These are phyloP conservation scores for Bicyclus anynana DNA, from an alignment of 1,140 invertebrate species.

Conservation along the genomic window DNA sequence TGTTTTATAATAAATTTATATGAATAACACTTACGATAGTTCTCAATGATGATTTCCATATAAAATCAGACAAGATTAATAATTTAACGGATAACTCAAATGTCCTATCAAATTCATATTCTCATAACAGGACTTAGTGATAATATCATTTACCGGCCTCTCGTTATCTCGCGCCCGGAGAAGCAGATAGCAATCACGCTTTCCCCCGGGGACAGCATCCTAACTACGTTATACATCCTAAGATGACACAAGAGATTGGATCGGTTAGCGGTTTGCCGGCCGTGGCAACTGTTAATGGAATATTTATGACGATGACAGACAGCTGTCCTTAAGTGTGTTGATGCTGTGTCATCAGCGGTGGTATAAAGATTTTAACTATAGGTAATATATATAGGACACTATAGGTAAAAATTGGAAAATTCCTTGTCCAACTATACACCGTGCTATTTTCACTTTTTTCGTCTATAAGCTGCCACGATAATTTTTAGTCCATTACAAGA, in stretches of 20 bases:
- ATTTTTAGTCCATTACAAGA: too few relatives aligned
- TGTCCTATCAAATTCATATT: not conserved
- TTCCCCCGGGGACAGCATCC: constrained; percentile 25
- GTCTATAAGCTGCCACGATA: too few relatives aligned
- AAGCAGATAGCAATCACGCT: constrained; percentile 34
- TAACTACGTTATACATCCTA: constrained; percentile 40
- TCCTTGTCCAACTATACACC: too few relatives aligned
- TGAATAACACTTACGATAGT: too few relatives aligned
- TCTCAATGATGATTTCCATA: too few relatives aligned
- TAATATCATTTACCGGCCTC: constrained; percentile 12
- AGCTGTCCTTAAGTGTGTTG: constrained; percentile 8
- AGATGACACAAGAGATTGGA: constrained; percentile 44
- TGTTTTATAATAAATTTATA: too few relatives aligned
- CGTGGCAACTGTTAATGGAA: constrained; percentile 34
- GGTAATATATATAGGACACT: too few relatives aligned
- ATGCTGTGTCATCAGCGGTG: not conserved
- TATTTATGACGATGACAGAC: constrained; percentile 32
- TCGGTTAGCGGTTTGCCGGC: constrained; percentile 37
- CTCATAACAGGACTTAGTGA: not conserved
- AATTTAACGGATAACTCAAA: too few relatives aligned
- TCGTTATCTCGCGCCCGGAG: constrained; percentile 9
- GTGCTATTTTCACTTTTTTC: too few relatives aligned
- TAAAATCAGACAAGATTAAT: too few relatives aligned
- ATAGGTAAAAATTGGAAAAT: too few relatives aligned
- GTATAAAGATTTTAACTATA: too few relatives aligned